phyloP scores from a whole-genome alignment of 2,888 invertebrate genomes.

The Apamea anceps region DNA sequence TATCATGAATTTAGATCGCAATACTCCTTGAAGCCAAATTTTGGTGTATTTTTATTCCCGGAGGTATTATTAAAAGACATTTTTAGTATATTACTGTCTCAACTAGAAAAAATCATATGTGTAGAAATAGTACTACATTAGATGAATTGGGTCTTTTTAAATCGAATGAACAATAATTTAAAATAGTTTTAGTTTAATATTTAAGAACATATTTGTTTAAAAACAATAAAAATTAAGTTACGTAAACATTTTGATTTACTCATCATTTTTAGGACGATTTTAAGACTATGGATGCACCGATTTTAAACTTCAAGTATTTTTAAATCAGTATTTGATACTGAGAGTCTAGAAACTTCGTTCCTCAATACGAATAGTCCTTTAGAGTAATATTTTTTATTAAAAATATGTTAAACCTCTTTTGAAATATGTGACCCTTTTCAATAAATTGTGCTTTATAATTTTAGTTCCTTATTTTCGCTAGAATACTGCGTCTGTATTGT shows the following conservation, averaged over 20 bases:
- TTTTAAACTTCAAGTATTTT: slow-evolving; percentile 31
- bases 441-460: slow-evolving; percentile 29
- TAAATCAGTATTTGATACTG: slow-evolving; percentile 29
- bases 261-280: not conserved
- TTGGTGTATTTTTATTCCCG: slow-evolving; percentile 22
- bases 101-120: slow-evolving; percentile 21
- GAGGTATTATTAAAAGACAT: slow-evolving; percentile 63
- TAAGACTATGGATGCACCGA: not conserved
- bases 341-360: not conserved
- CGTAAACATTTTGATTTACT: not conserved
- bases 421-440: slow-evolving; percentile 36
- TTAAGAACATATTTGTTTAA: slow-evolving; percentile 45
- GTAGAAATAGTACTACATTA: slow-evolving; percentile 22
- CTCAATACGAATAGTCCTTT: slow-evolving; percentile 9
- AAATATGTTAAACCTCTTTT: slow-evolving; percentile 24
- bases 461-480: slow-evolving; percentile 57
- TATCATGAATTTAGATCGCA: slow-evolving; percentile 22
- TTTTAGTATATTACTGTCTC: slow-evolving; percentile 39
- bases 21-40: slow-evolving; percentile 42
- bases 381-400: slow-evolving; percentile 12
- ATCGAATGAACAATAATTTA: slow-evolving; percentile 9
- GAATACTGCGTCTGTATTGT: slow-evolving; percentile 58
- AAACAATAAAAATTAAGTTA: slow-evolving; percentile 26
- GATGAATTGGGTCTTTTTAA: slow-evolving; percentile 39
- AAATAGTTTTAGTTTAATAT: slow-evolving; percentile 23